phyloP scores from a whole-genome alignment of 2,797 vertebrate genomes.

The Odontamblyopus rebecca region DNA sequence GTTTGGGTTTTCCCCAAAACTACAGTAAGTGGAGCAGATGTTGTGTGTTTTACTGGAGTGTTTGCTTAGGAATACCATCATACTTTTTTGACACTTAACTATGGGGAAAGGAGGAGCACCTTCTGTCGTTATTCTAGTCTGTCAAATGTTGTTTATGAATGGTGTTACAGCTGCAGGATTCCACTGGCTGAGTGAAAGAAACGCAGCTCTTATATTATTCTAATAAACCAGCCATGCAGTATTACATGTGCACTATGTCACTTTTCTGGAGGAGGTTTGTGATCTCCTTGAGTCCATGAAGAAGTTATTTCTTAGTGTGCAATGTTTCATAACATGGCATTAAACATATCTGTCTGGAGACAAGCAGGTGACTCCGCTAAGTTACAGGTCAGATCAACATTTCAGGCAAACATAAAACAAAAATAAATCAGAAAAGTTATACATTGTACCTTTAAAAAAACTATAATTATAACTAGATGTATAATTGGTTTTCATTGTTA shows the following conservation, averaged over 20 bases:
- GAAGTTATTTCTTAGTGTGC: no score
- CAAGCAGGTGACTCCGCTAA: no score
- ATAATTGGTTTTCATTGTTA: no score
- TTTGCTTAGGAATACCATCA: conserved; percentile 8
- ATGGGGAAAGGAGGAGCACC: not conserved
- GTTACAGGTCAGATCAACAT: no score
- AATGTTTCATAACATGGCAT: no score
- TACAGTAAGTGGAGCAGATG: conserved; percentile 33
- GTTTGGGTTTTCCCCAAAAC: conserved; percentile 45
- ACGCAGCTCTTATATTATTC: not conserved
- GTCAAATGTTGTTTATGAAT: not conserved
- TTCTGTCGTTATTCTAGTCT: conserved; percentile 1
- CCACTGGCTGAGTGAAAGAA: not conserved
- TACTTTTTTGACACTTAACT: conserved; percentile 15
- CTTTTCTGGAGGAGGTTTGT: no score
- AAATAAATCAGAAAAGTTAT: no score
- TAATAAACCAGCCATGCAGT: not conserved
- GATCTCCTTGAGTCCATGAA: no score
- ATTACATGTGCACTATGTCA: not conserved
- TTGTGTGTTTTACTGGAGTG: conserved; percentile 13
- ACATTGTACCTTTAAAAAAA: no score
- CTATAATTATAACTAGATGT: no score
- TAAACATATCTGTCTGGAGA: no score
- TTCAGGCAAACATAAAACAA: no score
- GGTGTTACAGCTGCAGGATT: conserved; percentile 5